These are phyloP conservation scores for Rhynchonycteris naso DNA, from an alignment of 2,797 vertebrate genomes.

Conservation along the genomic window DNA sequence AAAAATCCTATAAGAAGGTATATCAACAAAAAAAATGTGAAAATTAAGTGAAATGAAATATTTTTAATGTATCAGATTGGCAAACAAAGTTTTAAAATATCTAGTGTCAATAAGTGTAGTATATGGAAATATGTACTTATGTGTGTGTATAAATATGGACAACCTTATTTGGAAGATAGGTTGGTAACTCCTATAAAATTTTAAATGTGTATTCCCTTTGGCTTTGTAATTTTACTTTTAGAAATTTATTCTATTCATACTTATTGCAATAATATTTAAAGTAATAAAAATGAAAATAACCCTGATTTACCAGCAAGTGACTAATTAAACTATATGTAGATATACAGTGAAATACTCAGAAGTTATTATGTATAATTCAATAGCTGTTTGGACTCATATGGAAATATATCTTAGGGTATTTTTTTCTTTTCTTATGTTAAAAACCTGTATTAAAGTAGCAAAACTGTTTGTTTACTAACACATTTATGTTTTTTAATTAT, in stretches of 20 bases:
- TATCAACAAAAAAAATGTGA: background rate
- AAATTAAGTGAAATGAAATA: conserved; percentile 5
- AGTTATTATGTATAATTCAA: background rate
- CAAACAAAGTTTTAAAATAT: background rate
- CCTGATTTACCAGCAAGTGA: background rate
- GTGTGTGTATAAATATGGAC: background rate
- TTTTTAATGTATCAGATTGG: background rate
- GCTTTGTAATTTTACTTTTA: background rate
- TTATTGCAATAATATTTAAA: background rate
- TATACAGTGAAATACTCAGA: background rate
- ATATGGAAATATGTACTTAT: background rate
- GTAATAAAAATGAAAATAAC: conserved; percentile 26
- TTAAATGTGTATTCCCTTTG: background rate
- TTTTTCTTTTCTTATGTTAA: conserved; percentile 26
- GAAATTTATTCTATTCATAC: background rate
- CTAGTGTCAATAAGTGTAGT: background rate
- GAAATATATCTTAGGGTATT: background rate
- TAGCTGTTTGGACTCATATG: background rate
- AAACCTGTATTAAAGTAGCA: background rate
- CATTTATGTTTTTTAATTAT: background rate
- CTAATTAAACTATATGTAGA: background rate
- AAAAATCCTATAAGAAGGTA: conserved; percentile 29
- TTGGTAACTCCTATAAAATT: background rate
- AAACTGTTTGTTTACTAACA: background rate
- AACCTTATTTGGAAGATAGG: background rate